Evolutionary conservation across 2,888 invertebrate species (phyloP).

Genomic region (Lasioglossum pauxillum): DNA sequence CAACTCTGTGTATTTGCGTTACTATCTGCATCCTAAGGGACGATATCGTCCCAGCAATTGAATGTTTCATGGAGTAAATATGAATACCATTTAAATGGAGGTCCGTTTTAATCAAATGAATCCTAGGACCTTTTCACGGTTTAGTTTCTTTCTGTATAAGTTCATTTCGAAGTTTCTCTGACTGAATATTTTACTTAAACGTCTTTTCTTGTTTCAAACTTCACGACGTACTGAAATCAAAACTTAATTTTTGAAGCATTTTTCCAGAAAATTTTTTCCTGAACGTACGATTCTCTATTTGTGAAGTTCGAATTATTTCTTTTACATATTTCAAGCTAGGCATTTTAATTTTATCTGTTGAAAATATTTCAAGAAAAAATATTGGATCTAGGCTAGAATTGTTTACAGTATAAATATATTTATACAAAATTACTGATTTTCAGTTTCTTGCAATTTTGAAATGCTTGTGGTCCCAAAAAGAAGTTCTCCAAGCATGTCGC

Average conservation of each 20-base stretch:
- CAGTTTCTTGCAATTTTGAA: too few species aligned
- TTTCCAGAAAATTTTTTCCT: too few species aligned
- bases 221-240: neutral
- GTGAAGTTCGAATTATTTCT: too few species aligned
- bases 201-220: neutral
- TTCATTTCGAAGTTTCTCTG: neutral
- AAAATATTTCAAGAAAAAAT: neutral
- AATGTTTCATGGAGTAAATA: neutral
- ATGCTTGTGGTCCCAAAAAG: too few species aligned
- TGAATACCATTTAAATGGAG: neutral
- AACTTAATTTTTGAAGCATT: neutral
- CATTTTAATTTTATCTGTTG: neutral
- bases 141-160: neutral
- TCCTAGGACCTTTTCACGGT: neutral
- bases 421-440: too few species aligned
- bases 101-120: neutral
- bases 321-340: too few species aligned
- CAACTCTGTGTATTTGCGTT: neutral
- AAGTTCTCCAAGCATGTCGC: too few species aligned
- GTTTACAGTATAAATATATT: neutral
- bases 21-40: neutral
- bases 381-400: neutral
- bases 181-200: neutral
- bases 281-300: too few species aligned
- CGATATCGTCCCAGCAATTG: neutral